phyloP scores from a whole-genome alignment of 1,140 invertebrate species.

The Scylla paramamosain region DNA sequence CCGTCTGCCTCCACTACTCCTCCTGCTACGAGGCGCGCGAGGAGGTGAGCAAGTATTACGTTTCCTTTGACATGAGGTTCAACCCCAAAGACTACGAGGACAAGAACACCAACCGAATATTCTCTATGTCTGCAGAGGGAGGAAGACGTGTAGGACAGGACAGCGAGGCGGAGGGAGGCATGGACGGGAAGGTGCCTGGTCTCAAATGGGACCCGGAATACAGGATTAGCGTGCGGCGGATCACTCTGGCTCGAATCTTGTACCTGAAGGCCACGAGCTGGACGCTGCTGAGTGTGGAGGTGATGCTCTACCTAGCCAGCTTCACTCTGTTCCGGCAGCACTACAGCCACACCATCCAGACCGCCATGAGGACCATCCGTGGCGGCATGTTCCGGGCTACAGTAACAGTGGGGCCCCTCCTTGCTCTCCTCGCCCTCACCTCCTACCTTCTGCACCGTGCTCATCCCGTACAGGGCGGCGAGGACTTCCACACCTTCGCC shows the following conservation, averaged over 20 bases:
- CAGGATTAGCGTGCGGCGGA: background rate
- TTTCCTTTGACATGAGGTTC: background rate
- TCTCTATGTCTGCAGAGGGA: too few relatives aligned
- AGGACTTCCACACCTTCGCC: conserved; percentile 6
- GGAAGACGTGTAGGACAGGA: too few relatives aligned
- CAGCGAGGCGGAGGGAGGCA: too few relatives aligned
- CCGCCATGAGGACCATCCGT: background rate
- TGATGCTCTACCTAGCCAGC: background rate
- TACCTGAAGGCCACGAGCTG: background rate
- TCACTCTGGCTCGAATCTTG: background rate
- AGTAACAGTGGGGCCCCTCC: background rate
- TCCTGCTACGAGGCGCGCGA: background rate
- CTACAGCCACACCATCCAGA: background rate
- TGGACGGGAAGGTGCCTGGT: too few relatives aligned
- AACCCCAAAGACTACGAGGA: background rate
- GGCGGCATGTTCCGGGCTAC: background rate
- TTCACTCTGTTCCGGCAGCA: background rate
- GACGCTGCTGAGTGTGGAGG: background rate
- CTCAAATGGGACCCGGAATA: conserved; percentile 25
- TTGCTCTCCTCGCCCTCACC: background rate
- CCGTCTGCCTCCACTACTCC: background rate
- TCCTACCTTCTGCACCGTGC: background rate
- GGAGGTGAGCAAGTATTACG: background rate
- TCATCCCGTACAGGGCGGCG: background rate
- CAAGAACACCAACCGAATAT: too few relatives aligned